Conservation (phyloP, 2,797 vertebrate genomes). For the Coregonus ussuriensis region DNA sequence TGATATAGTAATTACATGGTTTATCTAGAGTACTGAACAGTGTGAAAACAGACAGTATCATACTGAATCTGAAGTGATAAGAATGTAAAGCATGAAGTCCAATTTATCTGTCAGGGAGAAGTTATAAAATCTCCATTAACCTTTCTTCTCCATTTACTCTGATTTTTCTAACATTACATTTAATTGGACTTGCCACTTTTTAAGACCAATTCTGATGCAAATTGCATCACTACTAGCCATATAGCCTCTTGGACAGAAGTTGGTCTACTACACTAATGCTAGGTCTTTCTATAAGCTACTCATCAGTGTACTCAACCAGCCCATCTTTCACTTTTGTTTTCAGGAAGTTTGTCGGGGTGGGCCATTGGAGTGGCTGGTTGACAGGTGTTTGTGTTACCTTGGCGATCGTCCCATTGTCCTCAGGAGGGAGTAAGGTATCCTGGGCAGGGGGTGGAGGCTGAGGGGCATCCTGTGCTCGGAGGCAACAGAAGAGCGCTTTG, state of each 20-base stretch:
- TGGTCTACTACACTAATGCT: neutral
- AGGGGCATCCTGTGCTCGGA: constrained; percentile 70
- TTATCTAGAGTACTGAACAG: neutral
- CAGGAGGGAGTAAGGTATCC: constrained; percentile 65
- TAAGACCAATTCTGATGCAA: neutral
- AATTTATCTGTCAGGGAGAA: neutral
- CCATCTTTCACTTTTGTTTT: neutral
- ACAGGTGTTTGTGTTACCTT: constrained; percentile 62
- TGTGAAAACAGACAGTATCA: neutral
- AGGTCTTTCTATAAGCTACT: too few species aligned
- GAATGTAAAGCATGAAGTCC: neutral
- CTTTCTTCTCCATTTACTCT: neutral
- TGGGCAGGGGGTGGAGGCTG: constrained; percentile 53
- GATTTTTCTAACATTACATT: neutral
- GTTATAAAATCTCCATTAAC: neutral
- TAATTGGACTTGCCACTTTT: neutral
- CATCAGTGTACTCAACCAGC: too few species aligned
- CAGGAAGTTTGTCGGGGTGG: neutral
- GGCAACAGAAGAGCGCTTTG: constrained; percentile 78
- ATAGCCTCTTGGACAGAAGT: constrained; percentile 1
- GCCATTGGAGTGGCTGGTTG: neutral
- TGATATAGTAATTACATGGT: neutral
- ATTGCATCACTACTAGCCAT: neutral
- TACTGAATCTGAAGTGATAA: neutral
- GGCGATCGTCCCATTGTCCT: constrained; percentile 70